Evolutionary conservation across 2,888 invertebrate genomes (phyloP).

Genomic region (Orchesellides sinensis): DNA sequence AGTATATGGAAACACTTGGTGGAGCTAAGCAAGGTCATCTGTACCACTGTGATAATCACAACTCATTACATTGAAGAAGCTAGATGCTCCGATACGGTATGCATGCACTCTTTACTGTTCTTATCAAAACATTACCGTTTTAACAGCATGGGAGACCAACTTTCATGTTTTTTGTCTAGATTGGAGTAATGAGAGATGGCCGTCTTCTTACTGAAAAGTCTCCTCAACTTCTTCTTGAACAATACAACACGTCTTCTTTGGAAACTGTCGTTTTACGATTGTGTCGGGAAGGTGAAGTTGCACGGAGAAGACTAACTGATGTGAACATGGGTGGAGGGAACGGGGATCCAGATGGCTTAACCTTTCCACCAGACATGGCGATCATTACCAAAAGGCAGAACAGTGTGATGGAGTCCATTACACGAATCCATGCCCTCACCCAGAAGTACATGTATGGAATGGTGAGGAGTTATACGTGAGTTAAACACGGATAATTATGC

Average conservation of each 20-base stretch:
- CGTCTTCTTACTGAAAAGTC: conserved; percentile 93
- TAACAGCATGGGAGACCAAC: neutral
- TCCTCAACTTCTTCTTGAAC: conserved; percentile 80
- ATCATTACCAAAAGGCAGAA: no score
- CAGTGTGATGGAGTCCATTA: no score
- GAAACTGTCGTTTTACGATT: neutral
- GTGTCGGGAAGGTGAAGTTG: neutral
- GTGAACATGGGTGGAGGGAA: neutral
- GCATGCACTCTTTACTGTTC: no score
- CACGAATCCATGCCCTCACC: no score
- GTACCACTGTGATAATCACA: conserved; percentile 32
- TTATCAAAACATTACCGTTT: no score
- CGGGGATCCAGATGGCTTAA: neutral
- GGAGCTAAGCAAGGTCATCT: neutral
- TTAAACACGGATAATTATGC: no score
- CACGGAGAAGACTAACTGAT: neutral
- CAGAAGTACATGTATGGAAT: no score
- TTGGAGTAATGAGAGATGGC: conserved; percentile 95
- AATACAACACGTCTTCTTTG: neutral
- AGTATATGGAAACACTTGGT: conserved; percentile 44
- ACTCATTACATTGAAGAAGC: conserved; percentile 52
- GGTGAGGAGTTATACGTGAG: no score
- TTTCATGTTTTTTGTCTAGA: conserved; percentile 79
- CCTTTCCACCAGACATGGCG: neutral
- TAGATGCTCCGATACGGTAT: neutral